These are phyloP conservation scores for Neoscelio sp. DNA, from an alignment of 2,888 invertebrate species.

Conservation along the genomic window DNA sequence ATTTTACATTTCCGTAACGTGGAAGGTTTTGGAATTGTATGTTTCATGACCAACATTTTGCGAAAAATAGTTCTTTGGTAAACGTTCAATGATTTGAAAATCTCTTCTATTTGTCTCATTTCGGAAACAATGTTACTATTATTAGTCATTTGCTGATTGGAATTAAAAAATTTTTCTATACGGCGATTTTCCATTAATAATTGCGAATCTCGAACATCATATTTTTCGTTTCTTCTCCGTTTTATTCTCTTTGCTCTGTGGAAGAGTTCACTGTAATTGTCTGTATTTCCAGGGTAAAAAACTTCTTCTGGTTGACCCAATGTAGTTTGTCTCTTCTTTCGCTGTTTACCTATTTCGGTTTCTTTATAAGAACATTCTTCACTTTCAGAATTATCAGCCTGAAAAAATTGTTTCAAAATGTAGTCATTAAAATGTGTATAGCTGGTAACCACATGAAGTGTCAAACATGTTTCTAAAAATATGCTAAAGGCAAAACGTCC, in stretches of 20 bases:
- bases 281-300: not conserved
- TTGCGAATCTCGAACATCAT: too few relatives aligned
- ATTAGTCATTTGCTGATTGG: too few relatives aligned
- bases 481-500: too few relatives aligned
- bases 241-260: constrained; percentile 57
- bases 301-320: constrained; percentile 65
- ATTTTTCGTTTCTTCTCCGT: constrained; percentile 16
- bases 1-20: not conserved
- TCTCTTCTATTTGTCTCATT: constrained; percentile 31
- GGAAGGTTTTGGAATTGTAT: not conserved
- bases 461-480: too few relatives aligned
- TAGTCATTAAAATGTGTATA: not conserved
- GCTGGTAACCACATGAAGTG: too few relatives aligned
- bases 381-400: constrained; percentile 1
- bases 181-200: too few relatives aligned
- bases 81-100: constrained; percentile 74
- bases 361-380: not conserved
- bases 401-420: not conserved
- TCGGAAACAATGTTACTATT: constrained; percentile 5
- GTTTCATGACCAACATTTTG: constrained; percentile 53
- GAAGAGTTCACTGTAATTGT: constrained; percentile 29
- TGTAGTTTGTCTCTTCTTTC: constrained; percentile 5
- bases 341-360: constrained; percentile 9
- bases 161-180: too few relatives aligned
- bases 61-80: constrained; percentile 74